Base-by-base conservation (phyloP, 2,888 invertebrate species). In the Eupithecia abbreviata region DNA sequence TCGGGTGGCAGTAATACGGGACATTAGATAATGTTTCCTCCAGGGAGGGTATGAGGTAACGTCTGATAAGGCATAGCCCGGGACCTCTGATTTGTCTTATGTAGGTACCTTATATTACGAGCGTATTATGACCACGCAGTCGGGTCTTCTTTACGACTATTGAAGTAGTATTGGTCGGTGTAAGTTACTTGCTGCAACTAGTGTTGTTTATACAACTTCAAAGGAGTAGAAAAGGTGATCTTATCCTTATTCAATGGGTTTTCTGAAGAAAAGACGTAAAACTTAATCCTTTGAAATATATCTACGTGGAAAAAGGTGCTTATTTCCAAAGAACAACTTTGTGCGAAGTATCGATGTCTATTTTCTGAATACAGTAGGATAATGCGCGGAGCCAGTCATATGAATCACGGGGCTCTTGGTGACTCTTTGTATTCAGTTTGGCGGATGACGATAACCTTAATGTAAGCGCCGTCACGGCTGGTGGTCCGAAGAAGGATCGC, bases 381-480 rank as follows among this genome's bases (percentile, higher is more conserved):
- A 91, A 91, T 91, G 90, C 85, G 86, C 85, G 83, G 87, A 90
- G 90, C 88, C 87, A 88, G 90, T 89, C 89, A 87, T 90, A 91
- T 93, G 93, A 94, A 93, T 94, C 93, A 93, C 90, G 88, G 88
- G 87, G 90, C 90, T 92, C 90, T 90, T 89, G 87, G 88, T 89
- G 86, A 88, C 88, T 90, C 92, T 92, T 93, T 93, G 92, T 93
- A 90, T 92, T 93, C 92, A 88, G 94, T 93, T 94, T 94, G 94
- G 94, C 90, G 92, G 91, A 89, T 92, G 92, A 92, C 92, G 94
- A 94, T 94, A 94, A 94, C 94, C 94, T 91, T 94, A 94, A 94
- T 94, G 94, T 94, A 94, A 93, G 94, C 94, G 92, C 84, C 92
- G 94, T 92, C 94, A 94, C 93, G 93, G 93, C 91, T 91, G 93